These are phyloP conservation scores for Drosophila formosana DNA, from an alignment of 2,888 invertebrate species.

Conservation along the genomic window DNA sequence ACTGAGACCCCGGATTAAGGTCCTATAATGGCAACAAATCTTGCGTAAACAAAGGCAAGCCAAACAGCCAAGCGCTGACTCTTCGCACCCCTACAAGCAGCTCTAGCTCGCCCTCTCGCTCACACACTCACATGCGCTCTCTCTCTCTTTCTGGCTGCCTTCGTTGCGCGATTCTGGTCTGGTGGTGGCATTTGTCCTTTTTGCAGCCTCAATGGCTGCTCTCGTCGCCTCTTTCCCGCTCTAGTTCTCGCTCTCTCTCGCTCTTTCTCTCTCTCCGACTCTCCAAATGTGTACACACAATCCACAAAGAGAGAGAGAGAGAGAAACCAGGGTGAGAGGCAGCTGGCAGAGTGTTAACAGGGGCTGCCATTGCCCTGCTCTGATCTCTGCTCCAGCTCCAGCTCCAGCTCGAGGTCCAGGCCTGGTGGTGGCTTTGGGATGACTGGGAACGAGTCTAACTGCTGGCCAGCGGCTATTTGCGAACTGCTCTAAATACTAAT, in stretches of 20 bases:
- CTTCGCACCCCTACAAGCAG: constrained; percentile 52
- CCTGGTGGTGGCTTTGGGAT: constrained; percentile 44
- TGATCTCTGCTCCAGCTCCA: neutral
- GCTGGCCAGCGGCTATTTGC: constrained; percentile 26
- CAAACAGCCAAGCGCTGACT: constrained; percentile 34
- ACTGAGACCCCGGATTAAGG: constrained; percentile 72
- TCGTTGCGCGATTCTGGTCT: constrained; percentile 39
- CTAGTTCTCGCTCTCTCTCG: neutral
- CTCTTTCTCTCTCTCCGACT: constrained; percentile 37
- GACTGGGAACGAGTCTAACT: constrained; percentile 19
- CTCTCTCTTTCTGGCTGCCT: constrained; percentile 30
- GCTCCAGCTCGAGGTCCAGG: neutral
- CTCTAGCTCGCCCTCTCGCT: constrained; percentile 9
- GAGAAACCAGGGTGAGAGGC: constrained; percentile 25
- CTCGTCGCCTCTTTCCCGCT: neutral
- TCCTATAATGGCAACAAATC: constrained; percentile 78
- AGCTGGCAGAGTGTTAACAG: constrained; percentile 15
- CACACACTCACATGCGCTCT: constrained; percentile 22
- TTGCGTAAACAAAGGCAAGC: constrained; percentile 78
- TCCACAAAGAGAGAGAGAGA: constrained; percentile 56
- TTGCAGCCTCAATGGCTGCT: constrained; percentile 77
- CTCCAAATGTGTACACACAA: constrained; percentile 73
- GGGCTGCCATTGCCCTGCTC: constrained; percentile 45
- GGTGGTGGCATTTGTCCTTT: constrained; percentile 68
- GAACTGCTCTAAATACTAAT: constrained; percentile 60